Conservation (phyloP, 2,888 invertebrate species). For the Pseudococcus longispinus region DNA sequence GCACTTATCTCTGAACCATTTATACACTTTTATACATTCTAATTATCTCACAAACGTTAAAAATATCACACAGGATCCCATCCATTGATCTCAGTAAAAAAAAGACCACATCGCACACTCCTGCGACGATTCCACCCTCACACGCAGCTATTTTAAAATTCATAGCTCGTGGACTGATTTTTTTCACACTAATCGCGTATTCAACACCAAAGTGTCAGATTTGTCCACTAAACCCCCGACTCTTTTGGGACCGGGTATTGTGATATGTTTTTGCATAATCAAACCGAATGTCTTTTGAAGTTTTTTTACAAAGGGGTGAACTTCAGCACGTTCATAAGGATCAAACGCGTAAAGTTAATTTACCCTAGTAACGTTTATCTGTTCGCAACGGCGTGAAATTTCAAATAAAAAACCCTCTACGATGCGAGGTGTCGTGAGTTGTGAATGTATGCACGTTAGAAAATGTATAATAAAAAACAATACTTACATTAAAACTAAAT, state of each 20-base stretch:
- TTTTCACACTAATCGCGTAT: slow-evolving; percentile 10
- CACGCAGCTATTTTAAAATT: neutral
- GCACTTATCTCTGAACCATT: too few species aligned
- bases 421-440: neutral
- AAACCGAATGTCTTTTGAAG: slow-evolving; percentile 35
- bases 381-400: slow-evolving; percentile 37
- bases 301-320: slow-evolving; percentile 29
- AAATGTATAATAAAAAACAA: neutral
- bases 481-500: slow-evolving; percentile 30
- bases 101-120: neutral
- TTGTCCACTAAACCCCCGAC: slow-evolving; percentile 18
- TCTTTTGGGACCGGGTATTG: slow-evolving; percentile 14
- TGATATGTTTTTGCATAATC: slow-evolving; percentile 51
- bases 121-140: neutral
- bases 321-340: slow-evolving; percentile 8
- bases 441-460: neutral
- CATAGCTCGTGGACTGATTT: slow-evolving; percentile 2
- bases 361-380: slow-evolving; percentile 24
- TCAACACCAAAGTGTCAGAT: slow-evolving; percentile 25
- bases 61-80: too few species aligned
- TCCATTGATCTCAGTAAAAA: slow-evolving; percentile 7
- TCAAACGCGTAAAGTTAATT: slow-evolving; percentile 32
- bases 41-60: too few species aligned
- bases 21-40: too few species aligned
- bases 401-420: slow-evolving; percentile 15